Evolutionary conservation across 2,888 invertebrate genomes (phyloP), one percentile per base, ranked within the genome.

Genomic region (Cephus pygmeus): DNA sequence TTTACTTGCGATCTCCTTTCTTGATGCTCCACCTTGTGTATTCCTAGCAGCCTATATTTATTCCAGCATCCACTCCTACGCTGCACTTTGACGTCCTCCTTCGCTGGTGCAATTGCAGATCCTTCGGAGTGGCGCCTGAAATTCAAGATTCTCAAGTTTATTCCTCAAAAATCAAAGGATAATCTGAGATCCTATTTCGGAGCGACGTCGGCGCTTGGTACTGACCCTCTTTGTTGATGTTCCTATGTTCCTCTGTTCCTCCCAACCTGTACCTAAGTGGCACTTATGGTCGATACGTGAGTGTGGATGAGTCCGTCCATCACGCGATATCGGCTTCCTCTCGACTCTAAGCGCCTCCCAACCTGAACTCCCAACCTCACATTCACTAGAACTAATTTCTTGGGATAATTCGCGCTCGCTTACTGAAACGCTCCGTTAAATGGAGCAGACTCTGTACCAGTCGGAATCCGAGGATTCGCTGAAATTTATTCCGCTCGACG

Each of bases 321-420:
- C 88, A 88, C 88, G 88, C 88, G 86, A 88, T 87, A 86, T 81
- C 83, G 81, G 82, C 83, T 79, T 81, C 82, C 80, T 85, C 75
- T 73, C 77, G 80, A 76, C 81, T 85, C 40, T 23, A 40, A 40
- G 6, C 40, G 15, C 40, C 40, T 56, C 56, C 56, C 6, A 56
- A 86, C 81, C 83, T 88, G 88, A 88, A 87, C 88, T 85, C 86
- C 69, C 79, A 84, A 88, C 88, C 88, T 85, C 86, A 69, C 79
- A 84, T 88, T 88, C 85, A 83, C 87, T 84, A 83, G 86, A 87
- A 88, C 88, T 87, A 86, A 88, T 88, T 88, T 88, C 86, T 86
- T 83, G 82, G 83, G 81, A 84, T 86, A 86, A 86, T 84, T 84
- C 84, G 81, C 76, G 76, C 83, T 77, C 75, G 76, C 73, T 77